Percentiles rank a stretch among this genome's conserved stretches.
Conservation (phyloP, 2,888 invertebrate species). For the Ormyrus pomaceus region DNA sequence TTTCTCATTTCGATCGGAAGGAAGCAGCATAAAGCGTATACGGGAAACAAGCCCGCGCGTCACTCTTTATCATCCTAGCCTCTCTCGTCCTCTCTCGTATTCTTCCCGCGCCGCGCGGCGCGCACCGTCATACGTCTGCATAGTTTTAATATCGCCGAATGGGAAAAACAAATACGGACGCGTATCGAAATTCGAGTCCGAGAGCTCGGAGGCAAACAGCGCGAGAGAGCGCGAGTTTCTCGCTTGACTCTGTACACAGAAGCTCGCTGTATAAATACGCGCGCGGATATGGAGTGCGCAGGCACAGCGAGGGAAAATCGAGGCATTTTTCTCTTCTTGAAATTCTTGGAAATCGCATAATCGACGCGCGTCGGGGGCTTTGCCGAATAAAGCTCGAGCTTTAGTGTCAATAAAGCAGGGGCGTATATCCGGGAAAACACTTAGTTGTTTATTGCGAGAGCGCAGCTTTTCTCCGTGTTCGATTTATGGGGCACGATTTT, state of each 20-base stretch:
- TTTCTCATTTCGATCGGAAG: conserved; percentile 39
- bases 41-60: conserved; percentile 24
- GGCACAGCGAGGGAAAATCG: not conserved
- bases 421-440: conserved; percentile 18
- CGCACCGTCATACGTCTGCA: conserved; percentile 11
- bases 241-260: too few species aligned
- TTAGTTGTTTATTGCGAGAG: conserved; percentile 28
- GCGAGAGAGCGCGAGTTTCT: too few species aligned
- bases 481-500: conserved; percentile 8
- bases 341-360: conserved; percentile 5
- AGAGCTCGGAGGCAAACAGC: too few species aligned
- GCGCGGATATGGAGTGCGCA: conserved; percentile 49
- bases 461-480: conserved; percentile 5
- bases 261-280: not conserved
- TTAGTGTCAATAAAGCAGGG: not conserved
- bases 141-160: conserved; percentile 57
- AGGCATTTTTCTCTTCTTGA: not conserved
- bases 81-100: not conserved
- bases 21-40: too few species aligned
- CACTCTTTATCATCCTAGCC: conserved; percentile 1
- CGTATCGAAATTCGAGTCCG: conserved; percentile 56
- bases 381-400: not conserved
- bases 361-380: conserved; percentile 41
- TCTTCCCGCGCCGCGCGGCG: not conserved
- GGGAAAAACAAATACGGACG: conserved; percentile 54